Evolutionary conservation across 2,888 invertebrate species (phyloP), one percentile per base, ranked within the genome.

Genomic region (Sarcophaga rosellei): DNA sequence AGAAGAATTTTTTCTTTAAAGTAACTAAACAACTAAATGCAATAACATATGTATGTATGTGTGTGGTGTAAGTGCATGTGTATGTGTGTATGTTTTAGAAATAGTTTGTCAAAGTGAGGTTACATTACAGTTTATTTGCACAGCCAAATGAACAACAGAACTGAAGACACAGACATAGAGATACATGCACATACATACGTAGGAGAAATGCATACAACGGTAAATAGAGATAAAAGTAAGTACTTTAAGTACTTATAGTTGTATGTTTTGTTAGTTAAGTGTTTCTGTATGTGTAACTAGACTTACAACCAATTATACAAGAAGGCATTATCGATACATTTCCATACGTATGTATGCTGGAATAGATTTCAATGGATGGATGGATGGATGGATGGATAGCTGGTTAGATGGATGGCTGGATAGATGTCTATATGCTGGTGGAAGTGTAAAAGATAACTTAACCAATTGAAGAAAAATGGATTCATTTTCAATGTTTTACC

Each of bases 141-240:
- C 81, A 86, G 84, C 84, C 84, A 86, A 86, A 86, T 86, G 86
- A 86, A 84, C 86, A 84, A 63, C 81, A 84, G 70, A 59, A 59
- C 61, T 21, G 5, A 53, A 53, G 17, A 53, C n/a, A n/a, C n/a
- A n/a, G n/a, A 17, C 3, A 47, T 35, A 0, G 35, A 35, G 35
- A 35, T 3, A 23, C 23, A 23, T 3, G 3, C 6, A 35, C 35
- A 35, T 35, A 1, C 35, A 6, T 35, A 35, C 35, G 6, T 35
- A 35, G 35, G 53, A 53, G 15, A 53, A 53, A 53, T 53, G 53
- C 17, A 53, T 53, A 53, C 53, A 53, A 53, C 17, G 53, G 12
- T 53, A 47, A 47, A 15, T 47, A 47, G 15, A 47, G 47, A 47
- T 15, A 35, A 35, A 35, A 35, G 47, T 47, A 53, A 53, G 53